Conservation (phyloP, 2,797 vertebrate species). For the Dallia pectoralis region DNA sequence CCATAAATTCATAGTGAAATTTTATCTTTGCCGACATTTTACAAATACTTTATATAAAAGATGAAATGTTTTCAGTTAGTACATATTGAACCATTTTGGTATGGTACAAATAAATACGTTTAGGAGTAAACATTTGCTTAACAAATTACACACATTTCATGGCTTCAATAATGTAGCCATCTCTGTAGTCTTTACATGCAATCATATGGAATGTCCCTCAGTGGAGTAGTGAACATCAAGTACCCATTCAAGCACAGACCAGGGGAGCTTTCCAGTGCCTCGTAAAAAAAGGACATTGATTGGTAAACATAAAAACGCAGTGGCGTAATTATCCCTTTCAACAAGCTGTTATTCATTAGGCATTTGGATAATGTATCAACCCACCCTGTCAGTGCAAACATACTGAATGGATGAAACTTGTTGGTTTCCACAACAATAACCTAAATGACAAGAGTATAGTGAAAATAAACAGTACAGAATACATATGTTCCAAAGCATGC, state of each 20-base stretch:
- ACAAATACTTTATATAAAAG: not conserved
- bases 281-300: no score
- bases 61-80: not conserved
- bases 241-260: not conserved
- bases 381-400: no score
- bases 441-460: no score
- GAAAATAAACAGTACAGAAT: no score
- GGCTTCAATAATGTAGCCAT: not conserved
- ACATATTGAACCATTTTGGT: not conserved
- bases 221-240: not conserved
- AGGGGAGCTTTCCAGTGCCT: no score
- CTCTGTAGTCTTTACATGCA: not conserved
- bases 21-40: not conserved
- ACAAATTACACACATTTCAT: not conserved
- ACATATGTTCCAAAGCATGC: no score
- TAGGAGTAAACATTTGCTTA: not conserved
- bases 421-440: no score
- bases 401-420: no score
- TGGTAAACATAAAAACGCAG: no score
- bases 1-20: not conserved
- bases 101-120: not conserved
- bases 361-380: no score
- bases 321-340: no score
- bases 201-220: not conserved
- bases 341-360: no score